Percentiles rank a stretch among this genome's conserved stretches.
Evolutionary conservation across 2,113 vertebrate genomes (phyloP).

Genomic region (Anseranas semipalmata): DNA sequence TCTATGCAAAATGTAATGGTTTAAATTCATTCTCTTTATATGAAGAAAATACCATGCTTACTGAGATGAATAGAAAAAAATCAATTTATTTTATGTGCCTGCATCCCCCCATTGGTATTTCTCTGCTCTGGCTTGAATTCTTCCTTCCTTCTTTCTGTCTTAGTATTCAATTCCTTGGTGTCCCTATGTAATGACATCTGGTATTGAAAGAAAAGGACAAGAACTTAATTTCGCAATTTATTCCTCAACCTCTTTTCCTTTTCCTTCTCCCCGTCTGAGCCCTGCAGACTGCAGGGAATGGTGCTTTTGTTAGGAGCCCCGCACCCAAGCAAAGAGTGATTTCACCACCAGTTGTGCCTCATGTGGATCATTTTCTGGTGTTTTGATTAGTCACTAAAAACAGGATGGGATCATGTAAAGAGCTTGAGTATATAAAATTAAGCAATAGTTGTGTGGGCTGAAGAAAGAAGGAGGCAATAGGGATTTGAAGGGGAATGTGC

Average conservation of each 20-base stretch:
- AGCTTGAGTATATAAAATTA: neutral
- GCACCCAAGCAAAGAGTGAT: neutral
- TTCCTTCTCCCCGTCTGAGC: accelerated
- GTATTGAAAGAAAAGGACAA: neutral
- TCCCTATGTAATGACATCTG: neutral
- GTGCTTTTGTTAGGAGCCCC: neutral
- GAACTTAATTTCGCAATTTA: neutral
- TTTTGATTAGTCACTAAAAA: neutral
- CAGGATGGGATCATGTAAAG: neutral
- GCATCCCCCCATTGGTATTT: neutral
- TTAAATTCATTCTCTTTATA: neutral
- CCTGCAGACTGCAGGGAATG: neutral
- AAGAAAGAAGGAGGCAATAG: neutral
- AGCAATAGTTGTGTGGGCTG: accelerated
- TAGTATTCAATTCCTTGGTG: neutral
- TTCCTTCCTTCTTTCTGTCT: neutral
- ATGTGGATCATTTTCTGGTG: neutral
- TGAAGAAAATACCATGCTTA: neutral
- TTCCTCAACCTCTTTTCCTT: neutral
- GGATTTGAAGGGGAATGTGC: neutral
- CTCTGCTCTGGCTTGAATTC: neutral
- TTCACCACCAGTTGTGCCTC: neutral
- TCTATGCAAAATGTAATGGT: neutral
- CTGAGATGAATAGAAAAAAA: neutral
- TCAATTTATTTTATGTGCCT: neutral